Base-by-base conservation (phyloP, 2,797 vertebrate species). In the Trachops cirrhosus region DNA sequence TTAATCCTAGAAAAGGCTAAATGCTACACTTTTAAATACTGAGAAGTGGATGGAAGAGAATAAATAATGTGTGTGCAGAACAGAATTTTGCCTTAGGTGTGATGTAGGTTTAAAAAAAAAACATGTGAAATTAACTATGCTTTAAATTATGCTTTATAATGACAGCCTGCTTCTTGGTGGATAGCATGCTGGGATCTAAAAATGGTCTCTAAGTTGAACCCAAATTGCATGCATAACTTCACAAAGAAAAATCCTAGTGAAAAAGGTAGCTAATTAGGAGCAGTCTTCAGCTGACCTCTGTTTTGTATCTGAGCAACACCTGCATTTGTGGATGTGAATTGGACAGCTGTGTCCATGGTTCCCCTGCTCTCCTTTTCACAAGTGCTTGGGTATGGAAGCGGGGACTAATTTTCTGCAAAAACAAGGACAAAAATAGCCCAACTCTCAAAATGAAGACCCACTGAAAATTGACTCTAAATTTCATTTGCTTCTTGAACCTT, bases 241-340 rank as follows among this genome's bases (percentile, higher is more conserved):
- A 96, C 92, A 95, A 97, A 97, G 97, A 94, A 98, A 97, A 97
- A 94, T 87, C 80, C 89, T 94, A 52, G 71, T 95, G 96, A 95
- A 97, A 95, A 97, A 98, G 97, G 97, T 97, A 97, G 96, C 93
- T 97, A 97, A 98, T 98, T 98, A 97, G 95, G 91, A 97, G 95
- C 93, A 26, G 95, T 37, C 87, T 96, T 97, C 92, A 87, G 95
- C 73, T 96, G 97, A 97, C 97, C 97, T 93, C 96, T 97, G 96
- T 89, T 97, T 97, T 97, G 97, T 97, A 93, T 97, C 95, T 95
- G 95, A 93, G 94, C 88, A 97, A 97, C 97, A 98, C 97, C 97
- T 98, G 97, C 97, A 95, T 97, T 96, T 96, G 96, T 96, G 97
- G 95, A 89, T 97, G 75, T 95, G 96, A 97, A 96, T 97, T 91